Evolutionary conservation across 2,888 invertebrate species (phyloP), one percentile per base, ranked within the genome.

Genomic region (Aphrophora alni): DNA sequence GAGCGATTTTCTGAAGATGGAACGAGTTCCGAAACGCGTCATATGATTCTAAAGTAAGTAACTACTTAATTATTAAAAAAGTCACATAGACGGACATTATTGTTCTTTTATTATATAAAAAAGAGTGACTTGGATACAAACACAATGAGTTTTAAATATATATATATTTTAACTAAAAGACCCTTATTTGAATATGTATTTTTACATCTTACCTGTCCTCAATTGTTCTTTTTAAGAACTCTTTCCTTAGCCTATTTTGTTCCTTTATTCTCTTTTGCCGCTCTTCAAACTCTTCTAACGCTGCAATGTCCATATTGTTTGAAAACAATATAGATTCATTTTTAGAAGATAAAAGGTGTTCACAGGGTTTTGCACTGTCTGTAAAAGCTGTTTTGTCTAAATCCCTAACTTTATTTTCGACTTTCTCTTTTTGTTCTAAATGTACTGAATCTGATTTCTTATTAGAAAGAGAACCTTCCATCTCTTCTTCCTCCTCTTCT

Each of bases 241-340:
- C 93, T 87, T 93, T 94, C 83, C 94, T 92, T 84, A 92, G 93
- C 84, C 93, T 92, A 88, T 95, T 95, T 86, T 95, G 94, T 87
- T 95, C 95, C 86, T 95, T 93, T 87, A 95, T 94, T 83, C 93
- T 86, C 87, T 92, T 94, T 85, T 95, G 94, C 83, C 93, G 91
- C 10, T 26, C 78, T 75, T 81, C 77, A 70, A 81, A 81, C 25
- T 81, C 74, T 59, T 81, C 81, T 25, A 81, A 44, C 12, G 69
- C n/a, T 5, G 25, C 78, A 38, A 12, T 38, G 24, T 70, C 38
- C 25, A 27, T 73, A n/a, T 38, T 33, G 25, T 75, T 24, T 75
- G 59, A 59, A 59, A 0, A 59, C 21, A 59, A 59, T 59, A 59
- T 59, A 59, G 59, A 21, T 59, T 38, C 51, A 24, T 75, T 38